phyloP scores from a whole-genome alignment of 2,888 invertebrate species.

The Sinelater perroti region DNA sequence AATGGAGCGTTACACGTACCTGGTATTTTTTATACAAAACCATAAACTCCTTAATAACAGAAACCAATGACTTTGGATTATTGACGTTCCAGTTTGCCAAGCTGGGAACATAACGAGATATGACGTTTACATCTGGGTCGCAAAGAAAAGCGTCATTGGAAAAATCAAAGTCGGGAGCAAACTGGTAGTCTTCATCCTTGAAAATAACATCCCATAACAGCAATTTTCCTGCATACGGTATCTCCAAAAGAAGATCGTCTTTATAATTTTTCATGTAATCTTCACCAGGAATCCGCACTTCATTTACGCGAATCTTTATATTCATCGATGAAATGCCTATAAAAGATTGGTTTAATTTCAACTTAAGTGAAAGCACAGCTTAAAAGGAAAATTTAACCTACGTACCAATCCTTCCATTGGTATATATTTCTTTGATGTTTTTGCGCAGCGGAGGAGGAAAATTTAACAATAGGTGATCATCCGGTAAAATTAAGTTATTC shows the following conservation, averaged over 20 bases:
- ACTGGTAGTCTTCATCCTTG: constrained; percentile 61
- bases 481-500: constrained; percentile 21
- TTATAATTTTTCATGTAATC: constrained; percentile 53
- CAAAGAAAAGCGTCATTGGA: constrained; percentile 72
- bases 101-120: constrained; percentile 67
- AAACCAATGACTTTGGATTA: constrained; percentile 67
- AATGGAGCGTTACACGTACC: no score
- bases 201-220: constrained; percentile 78
- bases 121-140: constrained; percentile 65
- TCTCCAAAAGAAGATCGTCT: constrained; percentile 66
- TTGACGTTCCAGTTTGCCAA: constrained; percentile 71
- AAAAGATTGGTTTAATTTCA: constrained; percentile 28
- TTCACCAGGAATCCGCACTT: not conserved
- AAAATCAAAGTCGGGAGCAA: constrained; percentile 80
- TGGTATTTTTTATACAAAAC: constrained; percentile 71
- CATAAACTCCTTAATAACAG: constrained; percentile 70
- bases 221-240: constrained; percentile 75
- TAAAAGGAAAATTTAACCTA: constrained; percentile 2
- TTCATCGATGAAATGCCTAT: constrained; percentile 43
- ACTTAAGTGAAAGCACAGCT: not conserved
- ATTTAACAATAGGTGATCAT: constrained; percentile 40
- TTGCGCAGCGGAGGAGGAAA: constrained; percentile 47
- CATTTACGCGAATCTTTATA: constrained; percentile 20
- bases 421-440: constrained; percentile 47
- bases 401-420: constrained; percentile 46